These are phyloP conservation scores for Anoplius nigerrimus DNA, from an alignment of 2,888 invertebrate species.

Conservation along the genomic window DNA sequence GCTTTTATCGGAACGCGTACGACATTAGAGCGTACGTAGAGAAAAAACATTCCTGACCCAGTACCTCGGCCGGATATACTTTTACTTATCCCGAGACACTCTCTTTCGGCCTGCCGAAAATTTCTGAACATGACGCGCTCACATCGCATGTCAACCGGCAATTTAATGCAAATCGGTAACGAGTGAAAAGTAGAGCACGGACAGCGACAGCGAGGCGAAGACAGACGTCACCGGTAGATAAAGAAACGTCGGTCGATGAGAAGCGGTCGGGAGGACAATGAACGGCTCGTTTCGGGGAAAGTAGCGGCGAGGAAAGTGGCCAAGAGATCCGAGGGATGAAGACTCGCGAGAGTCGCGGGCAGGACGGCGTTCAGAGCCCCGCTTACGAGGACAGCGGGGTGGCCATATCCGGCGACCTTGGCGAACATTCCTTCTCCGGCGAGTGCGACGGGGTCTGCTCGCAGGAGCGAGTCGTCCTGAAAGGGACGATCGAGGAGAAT, in stretches of 20 bases:
- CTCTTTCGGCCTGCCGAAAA: too few species aligned
- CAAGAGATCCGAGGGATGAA: conserved; percentile 43
- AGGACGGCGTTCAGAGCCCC: conserved; percentile 45
- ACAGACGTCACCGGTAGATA: not conserved
- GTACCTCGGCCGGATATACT: not conserved
- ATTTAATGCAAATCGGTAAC: too few species aligned
- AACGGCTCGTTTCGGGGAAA: not conserved
- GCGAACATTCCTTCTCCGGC: conserved; percentile 64
- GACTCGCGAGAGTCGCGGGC: conserved; percentile 28
- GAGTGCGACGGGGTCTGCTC: conserved; percentile 61
- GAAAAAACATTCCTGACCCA: not conserved
- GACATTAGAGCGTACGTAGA: not conserved
- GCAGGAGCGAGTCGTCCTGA: conserved; percentile 41
- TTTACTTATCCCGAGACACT: not conserved
- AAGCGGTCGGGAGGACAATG: conserved; percentile 12
- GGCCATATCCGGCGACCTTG: conserved; percentile 67
- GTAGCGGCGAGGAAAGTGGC: conserved; percentile 13
- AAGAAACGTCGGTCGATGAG: conserved; percentile 5
- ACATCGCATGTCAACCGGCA: too few species aligned
- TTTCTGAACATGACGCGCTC: too few species aligned
- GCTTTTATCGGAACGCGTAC: conserved; percentile 51
- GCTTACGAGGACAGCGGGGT: conserved; percentile 67
- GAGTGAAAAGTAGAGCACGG: too few species aligned
- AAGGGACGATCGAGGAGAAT: conserved; percentile 48
- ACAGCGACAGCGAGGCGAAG: conserved; percentile 1